These are phyloP conservation scores for Pangasius krempfi DNA, from an alignment of 2,797 vertebrate genomes.

Conservation along the genomic window DNA sequence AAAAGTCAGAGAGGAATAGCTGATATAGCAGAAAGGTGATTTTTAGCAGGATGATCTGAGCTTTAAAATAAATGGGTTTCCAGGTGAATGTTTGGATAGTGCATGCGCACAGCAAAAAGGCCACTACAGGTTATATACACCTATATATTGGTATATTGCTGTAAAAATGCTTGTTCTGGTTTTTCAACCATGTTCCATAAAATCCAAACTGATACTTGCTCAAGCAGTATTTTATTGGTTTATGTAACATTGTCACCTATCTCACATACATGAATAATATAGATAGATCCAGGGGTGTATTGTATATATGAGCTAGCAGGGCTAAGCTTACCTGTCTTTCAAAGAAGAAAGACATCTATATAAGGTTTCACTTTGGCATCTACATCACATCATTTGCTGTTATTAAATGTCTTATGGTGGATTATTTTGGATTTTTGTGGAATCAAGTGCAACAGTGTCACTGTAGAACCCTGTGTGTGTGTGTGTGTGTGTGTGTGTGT, in stretches of 20 bases:
- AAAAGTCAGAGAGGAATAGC: slow-evolving; percentile 22
- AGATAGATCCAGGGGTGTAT: not conserved
- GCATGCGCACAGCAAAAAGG: slow-evolving; percentile 10
- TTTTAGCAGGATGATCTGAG: slow-evolving; percentile 11
- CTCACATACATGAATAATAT: not conserved
- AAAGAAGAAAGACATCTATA: no score
- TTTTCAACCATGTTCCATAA: not conserved
- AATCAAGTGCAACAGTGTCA: not conserved
- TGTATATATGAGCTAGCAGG: not conserved
- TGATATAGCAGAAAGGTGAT: slow-evolving; percentile 4
- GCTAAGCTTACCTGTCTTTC: not conserved
- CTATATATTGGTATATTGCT: not conserved
- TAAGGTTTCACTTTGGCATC: not conserved
- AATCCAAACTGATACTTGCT: not conserved
- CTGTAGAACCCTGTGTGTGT: not conserved
- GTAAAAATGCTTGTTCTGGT: not conserved
- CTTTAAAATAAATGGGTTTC: slow-evolving; percentile 20
- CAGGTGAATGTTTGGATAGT: slow-evolving; percentile 17
- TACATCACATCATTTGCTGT: not conserved
- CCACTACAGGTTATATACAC: not conserved
- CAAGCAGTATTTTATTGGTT: not conserved
- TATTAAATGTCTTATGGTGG: not conserved
- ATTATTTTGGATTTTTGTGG: not conserved
- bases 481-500: not conserved
- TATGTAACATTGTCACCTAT: not conserved